These are phyloP conservation scores for Diacarnus erythraeanus DNA, from an alignment of 37 sponge, comb jelly and placozoan species.

Conservation along the genomic window DNA sequence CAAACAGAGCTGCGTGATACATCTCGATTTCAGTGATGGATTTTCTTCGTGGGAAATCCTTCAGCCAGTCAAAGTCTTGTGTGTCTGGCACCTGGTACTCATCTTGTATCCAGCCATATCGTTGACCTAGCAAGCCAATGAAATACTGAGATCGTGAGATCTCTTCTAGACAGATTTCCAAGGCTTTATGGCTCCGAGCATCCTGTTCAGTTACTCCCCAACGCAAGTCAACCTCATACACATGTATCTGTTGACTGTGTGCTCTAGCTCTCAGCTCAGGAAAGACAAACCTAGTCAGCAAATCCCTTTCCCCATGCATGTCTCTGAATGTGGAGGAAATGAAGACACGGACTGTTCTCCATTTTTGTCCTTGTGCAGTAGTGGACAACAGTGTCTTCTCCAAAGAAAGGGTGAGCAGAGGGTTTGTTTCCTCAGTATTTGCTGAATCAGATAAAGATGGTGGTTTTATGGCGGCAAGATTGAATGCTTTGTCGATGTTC, in stretches of 20 bases:
- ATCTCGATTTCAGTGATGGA: conserved; percentile 98
- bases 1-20: conserved; percentile 71
- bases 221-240: conserved; percentile 96
- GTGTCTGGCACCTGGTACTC: conserved; percentile 61
- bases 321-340: conserved; percentile 97
- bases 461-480: conserved; percentile 58
- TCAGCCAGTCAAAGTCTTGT: conserved; percentile 92
- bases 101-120: conserved; percentile 93
- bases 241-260: conserved; percentile 52
- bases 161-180: conserved; percentile 92
- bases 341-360: conserved; percentile 92
- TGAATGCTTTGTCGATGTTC: conserved; percentile 90
- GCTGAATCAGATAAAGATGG: conserved; percentile 35
- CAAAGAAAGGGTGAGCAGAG: conserved; percentile 13
- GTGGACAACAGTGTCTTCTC: conserved; percentile 51
- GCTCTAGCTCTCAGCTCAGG: conserved; percentile 90
- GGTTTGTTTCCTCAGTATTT: neutral
- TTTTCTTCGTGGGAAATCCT: conserved; percentile 56
- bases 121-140: conserved; percentile 87
- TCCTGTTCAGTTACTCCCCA: conserved; percentile 99
- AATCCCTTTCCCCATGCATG: conserved; percentile 95
- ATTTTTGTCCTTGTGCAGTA: conserved; percentile 40
- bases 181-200: conserved; percentile 65
- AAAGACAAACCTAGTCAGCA: conserved; percentile 90
- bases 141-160: conserved; percentile 87